Evolutionary conservation across 2,797 vertebrate genomes (phyloP).

Genomic region (Geotrypetes seraphini): DNA sequence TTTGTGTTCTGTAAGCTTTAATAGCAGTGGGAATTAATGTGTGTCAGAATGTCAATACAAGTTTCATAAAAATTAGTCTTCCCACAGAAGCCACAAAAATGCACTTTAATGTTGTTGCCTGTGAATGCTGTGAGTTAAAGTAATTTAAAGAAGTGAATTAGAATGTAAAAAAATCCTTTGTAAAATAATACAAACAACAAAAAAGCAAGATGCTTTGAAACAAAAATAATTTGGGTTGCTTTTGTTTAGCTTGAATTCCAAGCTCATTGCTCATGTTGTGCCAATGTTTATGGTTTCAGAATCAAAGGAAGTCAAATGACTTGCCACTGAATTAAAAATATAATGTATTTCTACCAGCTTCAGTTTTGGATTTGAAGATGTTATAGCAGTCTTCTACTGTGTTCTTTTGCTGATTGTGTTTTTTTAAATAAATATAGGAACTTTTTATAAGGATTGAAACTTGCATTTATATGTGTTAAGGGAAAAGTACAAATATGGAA

Average conservation of each 20-base stretch:
- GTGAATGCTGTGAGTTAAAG: neutral
- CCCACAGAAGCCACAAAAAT: conserved; percentile 19
- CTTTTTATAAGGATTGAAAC: too few species aligned
- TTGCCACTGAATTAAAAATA: neutral
- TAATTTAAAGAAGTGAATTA: conserved; percentile 19
- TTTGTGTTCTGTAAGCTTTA: too few species aligned
- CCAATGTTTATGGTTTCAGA: neutral
- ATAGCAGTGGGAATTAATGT: too few species aligned
- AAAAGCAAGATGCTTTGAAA: neutral
- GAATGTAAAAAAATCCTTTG: neutral
- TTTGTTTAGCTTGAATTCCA: neutral
- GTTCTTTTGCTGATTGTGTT: too few species aligned
- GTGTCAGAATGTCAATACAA: too few species aligned
- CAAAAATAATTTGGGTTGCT: neutral
- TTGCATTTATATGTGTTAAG: too few species aligned
- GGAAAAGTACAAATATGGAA: too few species aligned
- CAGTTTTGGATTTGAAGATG: neutral
- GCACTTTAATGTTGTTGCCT: conserved; percentile 2
- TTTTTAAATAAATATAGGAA: too few species aligned
- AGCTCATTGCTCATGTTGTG: accelerated
- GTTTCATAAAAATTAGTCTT: conserved; percentile 1
- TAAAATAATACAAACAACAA: neutral
- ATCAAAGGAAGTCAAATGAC: neutral
- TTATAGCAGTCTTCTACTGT: too few species aligned
- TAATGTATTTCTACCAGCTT: neutral